Conservation (phyloP, 2,113 vertebrate genomes). For the Trachemys scripta region DNA sequence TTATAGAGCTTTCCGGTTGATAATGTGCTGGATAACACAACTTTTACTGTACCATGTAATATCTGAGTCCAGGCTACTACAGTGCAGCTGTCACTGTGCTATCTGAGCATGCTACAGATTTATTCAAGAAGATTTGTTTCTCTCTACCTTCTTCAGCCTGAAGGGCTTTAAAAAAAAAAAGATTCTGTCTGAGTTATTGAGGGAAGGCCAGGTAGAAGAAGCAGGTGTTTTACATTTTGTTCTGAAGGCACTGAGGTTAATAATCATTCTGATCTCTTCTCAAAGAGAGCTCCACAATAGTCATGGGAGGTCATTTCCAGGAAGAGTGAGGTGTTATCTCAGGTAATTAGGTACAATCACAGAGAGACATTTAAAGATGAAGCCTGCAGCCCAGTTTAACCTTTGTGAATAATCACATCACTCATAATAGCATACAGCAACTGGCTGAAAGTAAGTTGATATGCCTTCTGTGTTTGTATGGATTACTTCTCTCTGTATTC, state of each 20-base stretch:
- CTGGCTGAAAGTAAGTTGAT: background rate
- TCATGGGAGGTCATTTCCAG: background rate
- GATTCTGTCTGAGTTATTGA: slow-evolving; percentile 46
- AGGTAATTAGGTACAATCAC: background rate
- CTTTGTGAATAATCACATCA: background rate
- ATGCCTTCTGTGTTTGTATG: background rate
- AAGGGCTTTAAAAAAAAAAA: background rate
- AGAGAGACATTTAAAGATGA: background rate
- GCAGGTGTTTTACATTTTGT: background rate
- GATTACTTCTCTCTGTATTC: background rate
- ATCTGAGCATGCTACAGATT: background rate
- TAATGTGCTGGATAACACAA: too few relatives aligned
- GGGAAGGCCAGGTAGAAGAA: background rate
- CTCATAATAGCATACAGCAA: background rate
- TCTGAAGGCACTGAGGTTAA: slow-evolving; percentile 48
- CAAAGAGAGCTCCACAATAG: background rate
- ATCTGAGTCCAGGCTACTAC: background rate
- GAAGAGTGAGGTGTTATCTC: background rate
- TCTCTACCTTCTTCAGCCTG: background rate
- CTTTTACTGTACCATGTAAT: background rate
- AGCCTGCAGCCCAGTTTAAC: background rate
- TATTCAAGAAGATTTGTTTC: slow-evolving; percentile 11
- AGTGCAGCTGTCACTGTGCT: too few relatives aligned
- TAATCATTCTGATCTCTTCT: slow-evolving; percentile 54
- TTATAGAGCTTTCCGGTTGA: too few relatives aligned